Base-by-base conservation (phyloP, 2,797 vertebrate genomes). In the Protonibea diacanthus region DNA sequence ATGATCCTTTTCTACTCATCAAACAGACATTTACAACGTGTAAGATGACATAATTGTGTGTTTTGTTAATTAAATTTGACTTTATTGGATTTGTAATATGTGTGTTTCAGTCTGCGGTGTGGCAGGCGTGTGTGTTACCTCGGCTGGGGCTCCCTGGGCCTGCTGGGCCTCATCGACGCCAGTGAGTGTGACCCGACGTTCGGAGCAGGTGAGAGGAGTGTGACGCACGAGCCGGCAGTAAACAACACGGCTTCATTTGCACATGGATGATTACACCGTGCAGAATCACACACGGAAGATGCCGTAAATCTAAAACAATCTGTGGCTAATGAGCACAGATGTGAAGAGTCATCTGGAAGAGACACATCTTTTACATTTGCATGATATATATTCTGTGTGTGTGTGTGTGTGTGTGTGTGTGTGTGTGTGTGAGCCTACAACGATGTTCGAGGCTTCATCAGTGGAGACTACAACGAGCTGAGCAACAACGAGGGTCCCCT, bases 161-260 rank as follows among this genome's bases (percentile, higher is more conserved):
- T 94, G 23, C 86, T 95, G 13, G 94, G 94, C 45, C 93, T 97
- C 76, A 94, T 95, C 33, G 95, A 96, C 14, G 94, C 95, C 73
- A 96, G 94, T 17, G 95, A 96, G 87, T 97, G 96, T 73, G 82
- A 87, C 13, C 95, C 95, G 40, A 95, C 94, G 0, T 97, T 95
- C 21, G 95, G 95, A 71, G 94, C 96, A 91, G 94, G 95, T 96
- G 85, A 90, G 74, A 2, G 4, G 11, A 71, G 40, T 6, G 49
- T 10, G 23, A 65, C 14, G 47, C 14, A 1, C 8, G 48, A 27
- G 17, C 63, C 29, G 10, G 20, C n/a, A 60, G 1, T 15, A 29
- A 33, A 57, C 20, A 58, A 8, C 12, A 17, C 0, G 1, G 7
- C 12, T 53, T 51, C 14, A 21, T 74, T 57, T 29, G n/a, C 23